Percentiles rank a stretch among this genome's conserved stretches.
Conservation (phyloP, 2,888 invertebrate species). For the Lycocerus yunnanus region DNA sequence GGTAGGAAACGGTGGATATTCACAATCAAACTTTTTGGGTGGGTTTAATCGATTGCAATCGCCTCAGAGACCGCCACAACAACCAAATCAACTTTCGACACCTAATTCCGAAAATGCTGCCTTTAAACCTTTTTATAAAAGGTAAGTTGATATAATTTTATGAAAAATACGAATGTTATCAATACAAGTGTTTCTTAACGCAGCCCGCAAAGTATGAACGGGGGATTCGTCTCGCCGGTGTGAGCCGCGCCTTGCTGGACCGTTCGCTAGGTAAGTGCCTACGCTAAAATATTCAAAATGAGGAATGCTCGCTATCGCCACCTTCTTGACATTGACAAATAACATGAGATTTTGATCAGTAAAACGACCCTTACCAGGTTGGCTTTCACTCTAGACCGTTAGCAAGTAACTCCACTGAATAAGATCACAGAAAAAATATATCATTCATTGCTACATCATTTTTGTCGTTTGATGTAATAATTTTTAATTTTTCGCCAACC, state of each 20-base stretch:
- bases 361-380: constrained; percentile 58
- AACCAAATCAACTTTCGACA: constrained; percentile 50
- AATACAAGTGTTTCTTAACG: constrained; percentile 16
- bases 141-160: constrained; percentile 61
- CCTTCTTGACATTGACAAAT: constrained; percentile 76
- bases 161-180: neutral
- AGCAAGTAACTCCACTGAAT: constrained; percentile 48
- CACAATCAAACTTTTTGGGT: constrained; percentile 57
- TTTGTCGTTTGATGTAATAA: neutral
- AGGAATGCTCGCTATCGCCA: constrained; percentile 57
- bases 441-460: neutral
- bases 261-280: constrained; percentile 49
- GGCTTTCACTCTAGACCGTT: constrained; percentile 55
- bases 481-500: neutral
- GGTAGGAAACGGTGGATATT: constrained; percentile 62
- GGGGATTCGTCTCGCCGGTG: constrained; percentile 76
- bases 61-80: constrained; percentile 55
- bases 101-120: constrained; percentile 65
- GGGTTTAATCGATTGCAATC: constrained; percentile 54
- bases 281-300: constrained; percentile 50
- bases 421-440: constrained; percentile 24
- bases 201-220: constrained; percentile 73
- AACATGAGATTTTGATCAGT: constrained; percentile 75
- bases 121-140: constrained; percentile 90
- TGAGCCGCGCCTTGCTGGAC: constrained; percentile 60